Percentiles rank a stretch among this genome's conserved stretches.
phyloP scores from a whole-genome alignment of 2,888 invertebrate species.

The Metacarcinus magister region DNA sequence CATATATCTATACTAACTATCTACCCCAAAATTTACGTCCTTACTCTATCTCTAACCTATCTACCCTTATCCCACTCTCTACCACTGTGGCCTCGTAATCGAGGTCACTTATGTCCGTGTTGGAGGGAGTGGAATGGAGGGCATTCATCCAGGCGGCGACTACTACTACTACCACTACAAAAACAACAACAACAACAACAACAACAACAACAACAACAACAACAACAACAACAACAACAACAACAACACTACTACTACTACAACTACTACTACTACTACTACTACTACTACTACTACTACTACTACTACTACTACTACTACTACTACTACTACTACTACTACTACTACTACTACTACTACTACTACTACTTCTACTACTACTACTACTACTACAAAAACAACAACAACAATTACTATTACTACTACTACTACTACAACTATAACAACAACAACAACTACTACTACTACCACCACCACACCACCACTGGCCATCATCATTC shows the following conservation, averaged over 20 bases:
- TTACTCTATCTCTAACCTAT: too few species aligned
- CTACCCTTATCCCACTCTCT: too few species aligned
- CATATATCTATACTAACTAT: too few species aligned
- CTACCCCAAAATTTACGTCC: too few species aligned
- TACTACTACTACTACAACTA: neutral
- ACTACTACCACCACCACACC: neutral
- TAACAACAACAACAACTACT: neutral
- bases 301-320: slow-evolving; percentile 26
- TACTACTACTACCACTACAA: too few species aligned
- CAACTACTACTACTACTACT: neutral
- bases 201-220: too few species aligned
- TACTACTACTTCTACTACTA: neutral
- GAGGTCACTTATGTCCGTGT: too few species aligned
- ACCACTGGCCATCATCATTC: neutral
- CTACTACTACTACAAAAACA: neutral
- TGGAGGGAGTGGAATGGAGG: too few species aligned
- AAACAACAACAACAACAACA: too few species aligned
- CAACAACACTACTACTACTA: neutral
- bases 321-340: neutral
- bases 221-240: too few species aligned
- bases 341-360: slow-evolving; percentile 22
- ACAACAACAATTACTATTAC: neutral
- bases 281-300: neutral
- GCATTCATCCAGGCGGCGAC: too few species aligned
- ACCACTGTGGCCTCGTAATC: too few species aligned